Conservation (phyloP, 2,113 vertebrate genomes). For the Tautogolabrus adspersus region DNA sequence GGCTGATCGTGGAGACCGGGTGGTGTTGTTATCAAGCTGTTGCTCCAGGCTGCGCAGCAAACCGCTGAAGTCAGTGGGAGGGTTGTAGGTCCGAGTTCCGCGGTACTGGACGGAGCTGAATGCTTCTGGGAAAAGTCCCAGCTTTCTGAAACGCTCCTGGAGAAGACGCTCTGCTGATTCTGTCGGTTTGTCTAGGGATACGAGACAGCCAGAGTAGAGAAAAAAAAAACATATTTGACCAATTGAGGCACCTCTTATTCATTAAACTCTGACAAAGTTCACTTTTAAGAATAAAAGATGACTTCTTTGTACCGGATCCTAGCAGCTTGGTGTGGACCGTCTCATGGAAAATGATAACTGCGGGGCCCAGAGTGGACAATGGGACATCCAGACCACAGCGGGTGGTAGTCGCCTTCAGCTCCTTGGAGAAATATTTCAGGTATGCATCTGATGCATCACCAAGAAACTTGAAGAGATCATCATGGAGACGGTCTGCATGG, state of each 20-base stretch:
- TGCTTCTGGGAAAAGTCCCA: conserved; percentile 96
- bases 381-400: conserved; percentile 98
- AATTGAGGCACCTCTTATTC: not conserved
- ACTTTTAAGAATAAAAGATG: too few species aligned
- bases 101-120: conserved; percentile 98
- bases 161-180: conserved; percentile 95
- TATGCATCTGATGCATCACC: conserved; percentile 98
- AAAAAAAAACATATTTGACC: not conserved
- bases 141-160: conserved; percentile 96
- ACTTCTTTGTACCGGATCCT: conserved; percentile 88
- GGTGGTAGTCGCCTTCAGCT: conserved; percentile 96
- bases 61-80: conserved; percentile 96
- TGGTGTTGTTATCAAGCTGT: conserved; percentile 96
- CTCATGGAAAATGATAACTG: conserved; percentile 98
- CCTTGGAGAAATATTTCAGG: conserved; percentile 96
- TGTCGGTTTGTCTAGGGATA: conserved; percentile 86
- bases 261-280: not conserved
- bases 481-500: conserved; percentile 96
- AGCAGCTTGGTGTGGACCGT: conserved; percentile 97
- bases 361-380: conserved; percentile 95
- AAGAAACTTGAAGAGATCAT: conserved; percentile 99
- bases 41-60: conserved; percentile 92
- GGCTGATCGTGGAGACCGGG: conserved; percentile 93
- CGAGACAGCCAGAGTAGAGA: not conserved
- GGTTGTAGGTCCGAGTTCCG: conserved; percentile 97